These are phyloP conservation scores for Lanius ludovicianus DNA, from an alignment of 2,113 vertebrate species.

Conservation along the genomic window DNA sequence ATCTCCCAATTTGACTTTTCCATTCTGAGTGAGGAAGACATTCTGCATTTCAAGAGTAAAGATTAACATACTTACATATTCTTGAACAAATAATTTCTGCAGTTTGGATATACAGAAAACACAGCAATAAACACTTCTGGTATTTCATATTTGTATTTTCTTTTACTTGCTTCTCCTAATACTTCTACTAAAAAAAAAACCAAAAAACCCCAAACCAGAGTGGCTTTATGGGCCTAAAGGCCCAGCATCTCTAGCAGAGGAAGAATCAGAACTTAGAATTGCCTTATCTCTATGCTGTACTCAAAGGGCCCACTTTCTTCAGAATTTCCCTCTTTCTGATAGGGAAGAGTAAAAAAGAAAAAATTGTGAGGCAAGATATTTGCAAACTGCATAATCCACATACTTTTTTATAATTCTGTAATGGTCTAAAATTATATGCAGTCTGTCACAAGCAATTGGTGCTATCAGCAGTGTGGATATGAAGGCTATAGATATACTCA, in stretches of 20 bases:
- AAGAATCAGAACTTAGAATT: background rate
- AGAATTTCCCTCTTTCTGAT: background rate
- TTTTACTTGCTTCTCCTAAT: background rate
- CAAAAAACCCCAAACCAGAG: background rate
- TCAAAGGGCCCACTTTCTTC: background rate
- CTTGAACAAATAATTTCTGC: background rate
- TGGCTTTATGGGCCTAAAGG: background rate
- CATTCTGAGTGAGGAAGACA: slow-evolving; percentile 86
- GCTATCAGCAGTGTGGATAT: background rate
- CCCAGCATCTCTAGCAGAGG: background rate
- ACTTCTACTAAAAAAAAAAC: background rate
- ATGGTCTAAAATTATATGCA: background rate
- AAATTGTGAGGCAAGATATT: background rate
- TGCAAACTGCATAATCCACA: background rate
- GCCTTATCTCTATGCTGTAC: background rate
- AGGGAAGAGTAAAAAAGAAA: background rate
- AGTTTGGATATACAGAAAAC: background rate
- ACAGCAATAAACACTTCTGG: background rate
- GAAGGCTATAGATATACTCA: background rate
- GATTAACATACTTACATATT: background rate
- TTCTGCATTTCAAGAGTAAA: slow-evolving; percentile 77
- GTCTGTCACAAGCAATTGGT: background rate
- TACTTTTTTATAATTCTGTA: background rate
- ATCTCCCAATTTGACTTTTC: slow-evolving; percentile 89
- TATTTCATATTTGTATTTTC: background rate